Base-by-base conservation (phyloP, 2,888 invertebrate genomes). In the Idaea biselata region DNA sequence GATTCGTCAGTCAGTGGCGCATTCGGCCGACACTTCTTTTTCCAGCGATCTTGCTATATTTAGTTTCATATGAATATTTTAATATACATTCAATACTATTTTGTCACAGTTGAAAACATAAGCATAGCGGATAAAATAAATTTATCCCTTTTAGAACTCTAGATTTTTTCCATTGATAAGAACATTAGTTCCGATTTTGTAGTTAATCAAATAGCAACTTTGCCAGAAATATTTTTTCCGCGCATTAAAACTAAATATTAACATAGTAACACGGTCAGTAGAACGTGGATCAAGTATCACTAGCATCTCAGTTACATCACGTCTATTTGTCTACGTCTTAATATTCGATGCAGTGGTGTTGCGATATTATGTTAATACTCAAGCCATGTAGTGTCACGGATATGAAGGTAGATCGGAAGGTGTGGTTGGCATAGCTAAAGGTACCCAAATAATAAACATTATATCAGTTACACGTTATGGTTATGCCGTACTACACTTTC, bases 351-450 rank as follows among this genome's bases (percentile, higher is more conserved):
- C 61, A 32, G 55, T 63, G 62, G 55, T 63, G 62, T 63, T 63
- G 60, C 62, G 61, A 62, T 63, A 55, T 55, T 32, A 64, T 54
- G 59, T 60, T 65, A 62, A 75, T 68, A 71, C 74, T 73, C 72
- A 64, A 68, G 66, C 72, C 73, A 77, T 70, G 74, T 73, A 67
- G 70, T 69, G 80, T 83, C 75, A 77, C 83, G 85, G 84, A 87
- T 83, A 79, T 88, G 44, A 44, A 8, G 44, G 44, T 44, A 11
- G 44, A 14, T 44, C 3, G 8, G 44, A 44, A 44, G 44, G 44
- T 44, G 44, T 44, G 44, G 44, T 44, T 44, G 44, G 14, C 25
- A 25, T 25, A 25, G 25, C 25, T 84, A 84, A 84, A 75, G 77
- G 78, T 81, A 66, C 56, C 60, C 73, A 73, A 68, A 72, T 77